These are phyloP conservation scores for Eupithecia centaureata DNA, from an alignment of 2,888 invertebrate genomes.

Conservation along the genomic window DNA sequence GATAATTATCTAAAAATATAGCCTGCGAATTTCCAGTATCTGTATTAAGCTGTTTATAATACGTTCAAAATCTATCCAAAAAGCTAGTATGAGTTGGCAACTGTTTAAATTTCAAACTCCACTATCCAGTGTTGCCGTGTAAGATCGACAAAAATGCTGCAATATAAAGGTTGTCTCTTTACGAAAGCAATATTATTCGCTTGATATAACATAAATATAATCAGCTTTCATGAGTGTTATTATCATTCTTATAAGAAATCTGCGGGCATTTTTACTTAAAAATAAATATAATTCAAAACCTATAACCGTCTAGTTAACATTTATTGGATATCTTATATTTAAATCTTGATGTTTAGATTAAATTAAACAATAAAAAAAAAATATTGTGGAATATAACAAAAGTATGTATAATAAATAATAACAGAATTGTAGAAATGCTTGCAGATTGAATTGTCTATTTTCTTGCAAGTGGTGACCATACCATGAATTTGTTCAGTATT, in stretches of 20 bases:
- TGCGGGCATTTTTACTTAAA: constrained; percentile 59
- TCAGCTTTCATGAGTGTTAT: constrained; percentile 74
- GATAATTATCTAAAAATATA: constrained; percentile 1
- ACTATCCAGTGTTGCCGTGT: constrained; percentile 45
- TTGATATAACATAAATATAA: constrained; percentile 64
- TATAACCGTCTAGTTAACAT: background rate
- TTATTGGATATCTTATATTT: background rate
- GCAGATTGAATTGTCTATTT: constrained; percentile 42
- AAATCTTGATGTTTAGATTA: constrained; percentile 26
- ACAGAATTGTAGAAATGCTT: constrained; percentile 38
- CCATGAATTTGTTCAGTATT: too few species aligned
- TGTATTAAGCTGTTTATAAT: background rate
- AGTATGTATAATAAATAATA: background rate
- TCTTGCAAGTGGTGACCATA: constrained; percentile 62
- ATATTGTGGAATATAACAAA: background rate
- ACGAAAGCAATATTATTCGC: constrained; percentile 73
- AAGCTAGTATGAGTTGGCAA: constrained; percentile 20
- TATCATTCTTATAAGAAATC: constrained; percentile 51
- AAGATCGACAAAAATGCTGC: constrained; percentile 32
- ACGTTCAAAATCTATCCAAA: constrained; percentile 8
- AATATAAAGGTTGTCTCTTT: constrained; percentile 61
- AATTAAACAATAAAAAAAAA: background rate
- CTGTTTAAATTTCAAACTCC: background rate
- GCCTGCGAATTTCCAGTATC: background rate
- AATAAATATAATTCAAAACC: background rate